Evolutionary conservation across 2,797 vertebrate genomes (phyloP), one percentile per base, ranked within the genome.

Genomic region (Lates japonicus): DNA sequence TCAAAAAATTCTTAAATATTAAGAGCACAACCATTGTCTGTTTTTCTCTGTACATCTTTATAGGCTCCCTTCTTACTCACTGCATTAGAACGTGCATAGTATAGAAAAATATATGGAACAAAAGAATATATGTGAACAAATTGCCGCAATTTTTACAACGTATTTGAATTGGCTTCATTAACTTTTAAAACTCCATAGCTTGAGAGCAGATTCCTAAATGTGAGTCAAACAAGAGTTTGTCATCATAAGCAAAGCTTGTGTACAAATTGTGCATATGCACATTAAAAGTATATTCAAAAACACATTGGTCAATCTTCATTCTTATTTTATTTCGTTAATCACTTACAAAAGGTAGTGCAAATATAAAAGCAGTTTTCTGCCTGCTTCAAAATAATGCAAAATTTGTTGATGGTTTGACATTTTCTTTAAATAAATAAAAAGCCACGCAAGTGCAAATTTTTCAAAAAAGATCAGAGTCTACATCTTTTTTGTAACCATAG

Each of bases 381-480:
- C 7, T 13, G 9, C 20, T 12, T 60, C 29, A 37, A 51, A 37
- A 37, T 16, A 48, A 64, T 37, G 66, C 5, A 63, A 33, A 44
- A 29, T 25, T 0, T 13, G 10, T 44, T 44, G 2, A 74, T 10
- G 55, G 1, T n/a, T n/a, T n/a, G n/a, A n/a, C n/a, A 17, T 37
- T 37, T 44, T 7, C 19, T 1, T n/a, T 68, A 0, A 85, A 84
- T 75, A 83, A 84, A 85, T 69, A 67, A 49, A 81, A 35, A 54
- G 13, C 22, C 9, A 76, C n/a, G 42, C 42, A 13, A 83, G 71
- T 76, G 64, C 68, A 87, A 67, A 1, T 1, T 17, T 5, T 2
- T 46, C 25, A 41, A 41, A 6, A 17, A 0, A 44, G 2, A 41
- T 48, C 16, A 37, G 7, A 35, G 0, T 57, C 3, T 46, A 13